These are phyloP conservation scores for Aphrophora alni DNA, from an alignment of 2,888 invertebrate species.

Conservation along the genomic window DNA sequence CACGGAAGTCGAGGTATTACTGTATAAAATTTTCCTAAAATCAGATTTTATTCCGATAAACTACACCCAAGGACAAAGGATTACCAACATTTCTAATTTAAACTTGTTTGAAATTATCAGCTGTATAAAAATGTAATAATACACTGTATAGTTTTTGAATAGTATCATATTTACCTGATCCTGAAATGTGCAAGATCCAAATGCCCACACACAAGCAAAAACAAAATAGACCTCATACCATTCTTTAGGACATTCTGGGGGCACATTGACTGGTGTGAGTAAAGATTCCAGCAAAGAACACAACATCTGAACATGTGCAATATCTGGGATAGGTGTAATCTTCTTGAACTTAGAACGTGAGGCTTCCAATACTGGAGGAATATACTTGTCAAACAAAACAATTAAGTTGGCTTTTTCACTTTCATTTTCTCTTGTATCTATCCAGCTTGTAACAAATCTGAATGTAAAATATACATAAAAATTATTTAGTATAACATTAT, in stretches of 20 bases:
- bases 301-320: constrained; percentile 87
- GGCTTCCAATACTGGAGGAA: constrained; percentile 81
- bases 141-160: no score
- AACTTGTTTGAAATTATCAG: no score
- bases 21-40: no score
- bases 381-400: constrained; percentile 92
- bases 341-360: constrained; percentile 79
- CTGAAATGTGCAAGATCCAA: constrained; percentile 90
- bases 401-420: constrained; percentile 81
- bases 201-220: constrained; percentile 91
- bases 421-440: constrained; percentile 74
- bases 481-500: background rate
- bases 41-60: no score
- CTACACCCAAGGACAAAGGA: no score
- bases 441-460: constrained; percentile 89
- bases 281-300: constrained; percentile 87
- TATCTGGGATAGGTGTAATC: constrained; percentile 89
- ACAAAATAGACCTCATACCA: constrained; percentile 95
- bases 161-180: constrained; percentile 71
- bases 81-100: no score
- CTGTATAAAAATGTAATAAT: no score
- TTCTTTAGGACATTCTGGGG: constrained; percentile 90
- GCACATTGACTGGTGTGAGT: constrained; percentile 78
- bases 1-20: no score
- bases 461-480: no score